phyloP scores from a whole-genome alignment of 2,113 vertebrate genomes.

The Raja brachyura region DNA sequence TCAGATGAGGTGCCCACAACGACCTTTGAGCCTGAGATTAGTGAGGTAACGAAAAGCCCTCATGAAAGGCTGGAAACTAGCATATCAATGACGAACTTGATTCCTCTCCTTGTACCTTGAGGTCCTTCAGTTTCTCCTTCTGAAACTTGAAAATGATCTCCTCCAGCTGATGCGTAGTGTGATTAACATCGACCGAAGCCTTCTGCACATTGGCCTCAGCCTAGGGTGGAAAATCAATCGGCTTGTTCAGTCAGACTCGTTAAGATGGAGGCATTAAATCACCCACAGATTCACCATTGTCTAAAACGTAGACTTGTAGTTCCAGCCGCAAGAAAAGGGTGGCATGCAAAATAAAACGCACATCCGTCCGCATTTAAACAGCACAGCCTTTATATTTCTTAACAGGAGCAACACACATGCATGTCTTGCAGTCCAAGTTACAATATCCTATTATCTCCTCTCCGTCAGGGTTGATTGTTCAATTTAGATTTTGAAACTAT shows the following conservation, averaged over 20 bases:
- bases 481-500: not conserved
- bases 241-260: not conserved
- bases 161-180: conserved; percentile 58
- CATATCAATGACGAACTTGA: not conserved
- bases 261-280: not conserved
- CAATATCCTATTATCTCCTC: not conserved
- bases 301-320: not conserved
- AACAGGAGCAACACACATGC: not conserved
- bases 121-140: conserved; percentile 64
- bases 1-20: too few species aligned
- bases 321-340: not conserved
- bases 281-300: not conserved
- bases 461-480: not conserved
- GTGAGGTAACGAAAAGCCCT: not conserved
- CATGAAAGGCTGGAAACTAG: not conserved
- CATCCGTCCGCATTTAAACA: not conserved
- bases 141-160: conserved; percentile 64
- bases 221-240: conserved; percentile 46
- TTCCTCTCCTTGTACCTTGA: conserved; percentile 55
- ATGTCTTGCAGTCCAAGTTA: not conserved
- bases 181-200: conserved; percentile 58
- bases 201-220: conserved; percentile 64
- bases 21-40: not conserved
- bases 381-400: not conserved
- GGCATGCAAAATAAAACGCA: not conserved